phyloP scores from a whole-genome alignment of 2,113 vertebrate genomes.

The Dicerorhinus sumatrensis region DNA sequence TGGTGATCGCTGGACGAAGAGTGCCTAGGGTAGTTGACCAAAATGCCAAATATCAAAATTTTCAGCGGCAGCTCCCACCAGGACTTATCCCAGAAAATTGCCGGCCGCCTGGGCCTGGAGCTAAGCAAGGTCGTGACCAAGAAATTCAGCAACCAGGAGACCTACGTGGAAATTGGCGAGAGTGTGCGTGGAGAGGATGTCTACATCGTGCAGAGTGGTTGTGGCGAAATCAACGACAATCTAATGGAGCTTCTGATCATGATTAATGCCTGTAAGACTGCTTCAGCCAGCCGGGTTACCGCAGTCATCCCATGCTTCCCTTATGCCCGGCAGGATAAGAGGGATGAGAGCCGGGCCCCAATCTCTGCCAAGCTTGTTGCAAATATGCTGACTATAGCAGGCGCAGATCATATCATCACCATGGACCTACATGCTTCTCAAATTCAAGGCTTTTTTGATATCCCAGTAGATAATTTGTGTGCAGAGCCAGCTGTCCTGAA shows the following conservation, averaged over 20 bases:
- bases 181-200: slow-evolving; percentile 91
- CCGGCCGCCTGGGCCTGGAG: slow-evolving; percentile 85
- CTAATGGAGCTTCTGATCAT: slow-evolving; percentile 94
- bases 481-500: slow-evolving; percentile 96
- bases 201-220: slow-evolving; percentile 93
- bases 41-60: slow-evolving; percentile 89
- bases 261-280: slow-evolving; percentile 94
- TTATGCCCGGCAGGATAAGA: slow-evolving; percentile 92
- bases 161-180: slow-evolving; percentile 89
- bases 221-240: slow-evolving; percentile 92
- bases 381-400: slow-evolving; percentile 97
- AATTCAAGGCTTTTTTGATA: slow-evolving; percentile 99
- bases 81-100: slow-evolving; percentile 88
- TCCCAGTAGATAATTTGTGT: slow-evolving; percentile 96
- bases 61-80: slow-evolving; percentile 89
- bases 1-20: fast-evolving
- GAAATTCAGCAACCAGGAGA: slow-evolving; percentile 94
- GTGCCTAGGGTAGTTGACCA: neutral
- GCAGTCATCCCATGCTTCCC: slow-evolving; percentile 93
- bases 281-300: slow-evolving; percentile 90
- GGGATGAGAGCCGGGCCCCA: slow-evolving; percentile 95
- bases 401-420: slow-evolving; percentile 97
- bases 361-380: slow-evolving; percentile 97
- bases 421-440: slow-evolving; percentile 98
- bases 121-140: slow-evolving; percentile 93